Evolutionary conservation across 2,113 vertebrate species (phyloP), one percentile per base, ranked within the genome.

Genomic region (Brachirus orientalis): DNA sequence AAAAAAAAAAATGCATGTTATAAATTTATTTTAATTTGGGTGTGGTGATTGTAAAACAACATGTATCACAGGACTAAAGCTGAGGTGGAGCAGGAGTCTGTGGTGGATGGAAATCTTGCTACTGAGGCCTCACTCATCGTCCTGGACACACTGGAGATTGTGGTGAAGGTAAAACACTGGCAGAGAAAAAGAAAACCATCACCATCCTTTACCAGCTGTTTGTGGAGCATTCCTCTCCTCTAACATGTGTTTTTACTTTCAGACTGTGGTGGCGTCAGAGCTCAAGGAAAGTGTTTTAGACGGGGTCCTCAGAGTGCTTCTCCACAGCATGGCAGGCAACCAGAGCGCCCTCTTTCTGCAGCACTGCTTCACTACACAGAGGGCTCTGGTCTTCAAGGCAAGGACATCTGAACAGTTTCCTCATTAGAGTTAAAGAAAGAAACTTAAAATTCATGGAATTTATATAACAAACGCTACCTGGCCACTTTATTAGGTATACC

Each of bases 361-460:
- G 83, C 96, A 96, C n/a, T 94, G 95, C 88, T 95, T 96, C 80
- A 95, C 94, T 68, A 95, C 95, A 75, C 96, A 97, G 76, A 92
- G 96, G 74, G 93, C 96, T 7, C 88, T 97, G 5, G 96, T 97
- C 51, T 95, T 92, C 75, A 97, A 97, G 94, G 96, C 95, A 57
- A 16, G 75, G 62, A 0, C 19, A 52, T 3, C 11, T 4, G 3
- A 16, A 6, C 10, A 36, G n/a, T 19, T 14, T 66, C 7, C 11
- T 22, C 14, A 22, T 41, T 18, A 12, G 33, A 13, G 11, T 40
- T 38, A 41, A 11, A 1, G 38, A 64, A 60, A 0, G 40, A 45
- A 17, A 58, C 4, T 50, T 16, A 56, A 11, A 33, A 10, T 17
- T 13, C n/a, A 45, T 18, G 0, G 11, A 10, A 12, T 10, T 18